phyloP scores from a whole-genome alignment of 1,140 invertebrate species.

The Eriosoma lanigerum region DNA sequence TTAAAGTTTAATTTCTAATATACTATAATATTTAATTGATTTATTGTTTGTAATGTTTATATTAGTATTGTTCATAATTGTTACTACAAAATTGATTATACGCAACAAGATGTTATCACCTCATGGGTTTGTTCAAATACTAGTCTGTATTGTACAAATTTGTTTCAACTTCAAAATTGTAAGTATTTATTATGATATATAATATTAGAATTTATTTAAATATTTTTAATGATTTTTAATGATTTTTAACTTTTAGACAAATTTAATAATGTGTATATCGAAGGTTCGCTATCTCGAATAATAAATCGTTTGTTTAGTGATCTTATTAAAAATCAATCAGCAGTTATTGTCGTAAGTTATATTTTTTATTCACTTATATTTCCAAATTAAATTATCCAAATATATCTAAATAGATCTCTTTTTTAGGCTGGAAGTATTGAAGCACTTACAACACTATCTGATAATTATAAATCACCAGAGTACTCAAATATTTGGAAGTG shows the following conservation, averaged over 20 bases:
- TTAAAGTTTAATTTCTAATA: not conserved
- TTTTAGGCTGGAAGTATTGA: conserved; percentile 53
- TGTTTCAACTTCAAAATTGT: conserved; percentile 42
- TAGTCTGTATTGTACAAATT: conserved; percentile 20
- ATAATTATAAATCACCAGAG: conserved; percentile 39
- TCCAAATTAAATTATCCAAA: not conserved
- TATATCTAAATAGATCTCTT: no score
- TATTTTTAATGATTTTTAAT: no score
- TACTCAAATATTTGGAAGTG: conserved; percentile 38
- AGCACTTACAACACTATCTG: conserved; percentile 28
- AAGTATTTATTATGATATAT: conserved; percentile 7
- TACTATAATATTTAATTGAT: not conserved
- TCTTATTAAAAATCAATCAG: conserved; percentile 63
- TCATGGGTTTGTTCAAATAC: conserved; percentile 22
- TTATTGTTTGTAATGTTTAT: not conserved
- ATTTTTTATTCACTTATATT: not conserved
- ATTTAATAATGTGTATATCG: conserved; percentile 10
- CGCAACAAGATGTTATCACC: conserved; percentile 37
- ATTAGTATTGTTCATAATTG: conserved; percentile 37
- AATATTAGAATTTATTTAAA: not conserved
- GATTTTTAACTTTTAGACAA: not conserved
- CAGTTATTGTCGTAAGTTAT: conserved; percentile 29
- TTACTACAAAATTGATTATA: conserved; percentile 42
- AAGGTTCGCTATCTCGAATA: conserved; percentile 7
- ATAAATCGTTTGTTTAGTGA: conserved; percentile 55